phyloP scores from a whole-genome alignment of 1,140 invertebrate species.

The Drosophila erecta region DNA sequence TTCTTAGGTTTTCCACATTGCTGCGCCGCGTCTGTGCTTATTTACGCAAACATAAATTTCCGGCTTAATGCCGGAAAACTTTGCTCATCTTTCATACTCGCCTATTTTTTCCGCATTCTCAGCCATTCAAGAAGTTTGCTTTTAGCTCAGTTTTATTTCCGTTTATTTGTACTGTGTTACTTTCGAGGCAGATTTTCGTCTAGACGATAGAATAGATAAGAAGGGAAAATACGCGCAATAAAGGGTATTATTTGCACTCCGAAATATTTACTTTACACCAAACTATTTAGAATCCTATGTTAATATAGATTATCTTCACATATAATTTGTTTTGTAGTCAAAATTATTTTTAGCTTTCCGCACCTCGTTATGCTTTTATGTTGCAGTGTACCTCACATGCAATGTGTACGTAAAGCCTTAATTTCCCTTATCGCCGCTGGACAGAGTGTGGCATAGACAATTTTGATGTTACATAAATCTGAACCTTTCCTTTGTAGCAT shows the following conservation, averaged over 20 bases:
- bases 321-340: too few relatives aligned
- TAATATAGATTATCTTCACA: too few relatives aligned
- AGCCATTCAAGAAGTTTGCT: background rate
- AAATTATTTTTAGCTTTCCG: too few relatives aligned
- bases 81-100: slow-evolving; percentile 49
- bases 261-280: background rate
- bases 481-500: slow-evolving; percentile 23
- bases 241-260: slow-evolving; percentile 9
- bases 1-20: slow-evolving; percentile 7
- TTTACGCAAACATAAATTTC: slow-evolving; percentile 56
- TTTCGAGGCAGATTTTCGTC: slow-evolving; percentile 24
- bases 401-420: background rate
- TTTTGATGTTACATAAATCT: slow-evolving; percentile 22
- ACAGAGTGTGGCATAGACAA: background rate
- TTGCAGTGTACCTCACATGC: background rate
- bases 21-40: slow-evolving; percentile 27
- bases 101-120: slow-evolving; percentile 13
- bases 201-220: slow-evolving; percentile 24
- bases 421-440: slow-evolving; percentile 4
- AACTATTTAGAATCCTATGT: background rate
- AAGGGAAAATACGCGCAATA: too few relatives aligned
- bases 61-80: slow-evolving; percentile 32
- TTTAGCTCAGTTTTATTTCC: slow-evolving; percentile 8
- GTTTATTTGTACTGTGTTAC: slow-evolving; percentile 16
- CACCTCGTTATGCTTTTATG: too few relatives aligned